Evolutionary conservation across 2,797 vertebrate genomes (phyloP).

Genomic region (Cossypha polioptera): DNA sequence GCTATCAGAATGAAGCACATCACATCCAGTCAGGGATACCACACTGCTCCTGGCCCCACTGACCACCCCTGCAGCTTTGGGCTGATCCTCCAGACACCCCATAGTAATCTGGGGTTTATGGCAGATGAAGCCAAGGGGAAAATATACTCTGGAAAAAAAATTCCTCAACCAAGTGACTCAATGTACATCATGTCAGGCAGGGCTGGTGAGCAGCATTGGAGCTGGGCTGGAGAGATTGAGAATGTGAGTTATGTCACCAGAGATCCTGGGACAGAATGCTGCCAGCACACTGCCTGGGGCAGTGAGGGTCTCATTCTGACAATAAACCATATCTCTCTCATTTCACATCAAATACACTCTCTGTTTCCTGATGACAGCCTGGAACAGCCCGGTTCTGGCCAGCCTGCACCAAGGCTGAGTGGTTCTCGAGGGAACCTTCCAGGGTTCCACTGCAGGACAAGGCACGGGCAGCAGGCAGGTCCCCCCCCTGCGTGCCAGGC

Average conservation of each 20-base stretch:
- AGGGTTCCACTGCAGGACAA: fast-evolving
- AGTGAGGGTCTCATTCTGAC: fast-evolving
- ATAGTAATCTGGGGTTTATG: neutral
- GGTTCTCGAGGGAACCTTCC: fast-evolving
- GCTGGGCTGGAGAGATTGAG: neutral
- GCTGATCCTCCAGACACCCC: neutral
- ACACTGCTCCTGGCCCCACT: neutral
- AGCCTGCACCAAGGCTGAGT: neutral
- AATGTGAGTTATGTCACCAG: neutral
- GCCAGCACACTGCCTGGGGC: neutral
- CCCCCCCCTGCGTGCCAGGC: neutral
- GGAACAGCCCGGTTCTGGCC: fast-evolving
- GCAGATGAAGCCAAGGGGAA: neutral
- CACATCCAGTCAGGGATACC: fast-evolving
- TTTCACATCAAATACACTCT: neutral
- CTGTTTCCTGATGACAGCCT: neutral
- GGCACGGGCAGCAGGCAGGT: neutral
- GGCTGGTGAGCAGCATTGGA: fast-evolving
- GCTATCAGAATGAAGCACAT: neutral
- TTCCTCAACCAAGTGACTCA: neutral
- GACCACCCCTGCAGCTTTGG: fast-evolving
- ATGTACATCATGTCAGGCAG: fast-evolving
- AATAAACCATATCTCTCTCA: neutral
- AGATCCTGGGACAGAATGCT: neutral
- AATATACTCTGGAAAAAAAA: neutral